Conservation (phyloP, 1,140 invertebrate genomes). For the Reticulitermes speratus region DNA sequence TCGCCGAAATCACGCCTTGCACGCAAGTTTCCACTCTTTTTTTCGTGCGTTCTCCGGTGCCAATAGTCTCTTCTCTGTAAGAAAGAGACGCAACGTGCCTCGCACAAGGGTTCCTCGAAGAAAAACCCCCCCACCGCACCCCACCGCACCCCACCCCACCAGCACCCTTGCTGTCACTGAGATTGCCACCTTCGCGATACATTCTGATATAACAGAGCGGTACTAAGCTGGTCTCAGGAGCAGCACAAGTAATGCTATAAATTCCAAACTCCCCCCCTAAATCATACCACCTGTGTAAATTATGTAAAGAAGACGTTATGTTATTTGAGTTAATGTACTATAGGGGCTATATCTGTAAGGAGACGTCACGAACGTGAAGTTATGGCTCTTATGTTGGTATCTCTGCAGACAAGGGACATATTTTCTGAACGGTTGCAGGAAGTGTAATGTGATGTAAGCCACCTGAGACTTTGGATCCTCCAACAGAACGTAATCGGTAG, state of each 20-base stretch:
- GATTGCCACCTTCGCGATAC: not conserved
- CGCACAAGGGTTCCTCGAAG: too few relatives aligned
- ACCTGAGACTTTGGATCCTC: not conserved
- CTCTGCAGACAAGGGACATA: not conserved
- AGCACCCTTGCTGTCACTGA: not conserved
- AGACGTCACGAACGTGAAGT: not conserved
- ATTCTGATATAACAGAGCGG: not conserved
- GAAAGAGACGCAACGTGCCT: not conserved
- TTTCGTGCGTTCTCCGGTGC: too few relatives aligned
- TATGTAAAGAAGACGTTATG: not conserved
- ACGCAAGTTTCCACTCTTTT: too few relatives aligned
- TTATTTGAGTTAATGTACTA: slow-evolving; percentile 5
- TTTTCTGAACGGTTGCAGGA: not conserved
- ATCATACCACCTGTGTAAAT: not conserved
- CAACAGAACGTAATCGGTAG: not conserved
- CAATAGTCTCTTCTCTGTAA: not conserved
- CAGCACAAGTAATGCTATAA: slow-evolving; percentile 3
- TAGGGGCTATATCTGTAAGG: not conserved
- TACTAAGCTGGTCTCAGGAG: not conserved
- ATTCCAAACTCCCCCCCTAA: not conserved
- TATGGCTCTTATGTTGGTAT: not conserved
- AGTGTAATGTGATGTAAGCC: not conserved
- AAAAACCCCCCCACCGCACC: not conserved
- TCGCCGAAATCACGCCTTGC: too few relatives aligned
- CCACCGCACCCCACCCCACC: not conserved